These are phyloP conservation scores for Gandaritis pyraliata DNA, from an alignment of 2,888 invertebrate genomes.

Conservation along the genomic window DNA sequence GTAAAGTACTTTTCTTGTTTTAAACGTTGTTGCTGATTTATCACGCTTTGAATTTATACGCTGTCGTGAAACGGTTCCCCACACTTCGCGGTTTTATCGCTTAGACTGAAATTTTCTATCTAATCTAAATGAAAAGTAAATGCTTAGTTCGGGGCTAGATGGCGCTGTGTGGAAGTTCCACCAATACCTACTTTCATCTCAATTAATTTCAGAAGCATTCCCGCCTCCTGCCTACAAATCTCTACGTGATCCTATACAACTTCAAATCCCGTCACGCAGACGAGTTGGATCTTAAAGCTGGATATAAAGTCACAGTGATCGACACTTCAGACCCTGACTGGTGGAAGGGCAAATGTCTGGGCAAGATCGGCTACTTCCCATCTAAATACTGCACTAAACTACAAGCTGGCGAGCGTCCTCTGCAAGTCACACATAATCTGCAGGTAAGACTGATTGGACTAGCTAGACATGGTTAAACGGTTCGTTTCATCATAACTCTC, in stretches of 20 bases:
- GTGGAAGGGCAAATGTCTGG: constrained; percentile 98
- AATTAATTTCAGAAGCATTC: constrained; percentile 88
- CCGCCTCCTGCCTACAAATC: constrained; percentile 93
- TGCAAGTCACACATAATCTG: constrained; percentile 89
- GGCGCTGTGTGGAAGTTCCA: too few species aligned
- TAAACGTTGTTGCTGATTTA: constrained; percentile 10
- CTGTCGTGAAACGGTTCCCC: not conserved
- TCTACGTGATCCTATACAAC: constrained; percentile 97
- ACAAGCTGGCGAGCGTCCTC: constrained; percentile 94
- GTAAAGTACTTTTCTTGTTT: not conserved
- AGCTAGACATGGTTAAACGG: too few species aligned
- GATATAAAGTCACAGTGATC: constrained; percentile 95
- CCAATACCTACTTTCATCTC: not conserved
- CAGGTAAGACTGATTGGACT: constrained; percentile 54
- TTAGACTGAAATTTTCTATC: too few species aligned
- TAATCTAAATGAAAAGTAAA: too few species aligned
- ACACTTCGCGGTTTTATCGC: too few species aligned
- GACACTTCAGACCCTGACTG: constrained; percentile 98
- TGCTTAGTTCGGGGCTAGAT: too few species aligned
- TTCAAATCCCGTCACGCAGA: constrained; percentile 97
- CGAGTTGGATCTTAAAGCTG: constrained; percentile 96
- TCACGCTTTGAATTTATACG: not conserved
- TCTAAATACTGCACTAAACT: constrained; percentile 97
- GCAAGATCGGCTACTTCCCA: constrained; percentile 96
- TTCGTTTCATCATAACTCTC: too few species aligned